Conservation (phyloP, 2,888 invertebrate genomes). For the Lutraria lutraria region DNA sequence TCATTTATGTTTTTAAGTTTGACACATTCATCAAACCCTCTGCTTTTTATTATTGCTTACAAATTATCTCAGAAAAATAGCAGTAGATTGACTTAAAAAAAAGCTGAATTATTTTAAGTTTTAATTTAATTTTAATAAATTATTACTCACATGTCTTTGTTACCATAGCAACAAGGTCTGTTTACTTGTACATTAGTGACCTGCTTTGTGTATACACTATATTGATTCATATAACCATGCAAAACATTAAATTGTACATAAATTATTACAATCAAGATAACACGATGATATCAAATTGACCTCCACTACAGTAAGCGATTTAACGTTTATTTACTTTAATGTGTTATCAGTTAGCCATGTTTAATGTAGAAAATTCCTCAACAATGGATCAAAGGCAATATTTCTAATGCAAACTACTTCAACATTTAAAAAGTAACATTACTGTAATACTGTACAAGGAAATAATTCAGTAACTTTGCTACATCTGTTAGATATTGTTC, state of each 20-base stretch:
- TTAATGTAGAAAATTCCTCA: background rate
- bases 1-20: too few species aligned
- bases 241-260: background rate
- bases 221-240: background rate
- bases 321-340: background rate
- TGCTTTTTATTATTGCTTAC: too few species aligned
- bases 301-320: background rate
- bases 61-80: too few species aligned
- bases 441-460: background rate
- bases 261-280: constrained; percentile 1
- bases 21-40: too few species aligned
- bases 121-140: background rate
- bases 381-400: constrained; percentile 6
- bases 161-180: background rate
- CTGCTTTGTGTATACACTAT: background rate
- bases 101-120: background rate
- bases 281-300: background rate
- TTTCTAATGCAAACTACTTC: background rate
- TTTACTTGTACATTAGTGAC: background rate
- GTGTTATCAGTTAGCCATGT: background rate
- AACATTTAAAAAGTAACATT: background rate
- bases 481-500: too few species aligned
- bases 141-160: background rate
- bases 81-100: too few species aligned
- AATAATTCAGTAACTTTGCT: background rate